Percentiles rank a stretch among this genome's conserved stretches.
phyloP scores from a whole-genome alignment of 2,113 vertebrate species.

The Cyphomyrus discorhynchus region DNA sequence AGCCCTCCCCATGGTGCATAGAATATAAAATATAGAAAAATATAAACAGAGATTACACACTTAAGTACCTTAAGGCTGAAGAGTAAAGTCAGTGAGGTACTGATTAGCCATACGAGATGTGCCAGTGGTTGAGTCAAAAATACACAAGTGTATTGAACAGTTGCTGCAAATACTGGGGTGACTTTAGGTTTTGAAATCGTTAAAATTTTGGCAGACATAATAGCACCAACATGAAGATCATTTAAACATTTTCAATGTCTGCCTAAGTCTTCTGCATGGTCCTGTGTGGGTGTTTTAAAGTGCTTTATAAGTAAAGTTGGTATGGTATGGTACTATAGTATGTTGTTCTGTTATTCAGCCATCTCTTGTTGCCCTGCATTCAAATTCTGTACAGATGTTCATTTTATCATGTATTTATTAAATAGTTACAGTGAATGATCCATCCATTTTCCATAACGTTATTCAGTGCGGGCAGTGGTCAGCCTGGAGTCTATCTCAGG shows the following conservation, averaged over 20 bases:
- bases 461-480: not conserved
- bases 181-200: not conserved
- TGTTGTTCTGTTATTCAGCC: not conserved
- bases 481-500: not conserved
- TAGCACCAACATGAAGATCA: not conserved
- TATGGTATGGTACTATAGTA: not conserved
- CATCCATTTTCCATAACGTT: not conserved
- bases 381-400: not conserved
- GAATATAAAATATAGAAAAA: too few relatives aligned
- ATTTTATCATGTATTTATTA: not conserved
- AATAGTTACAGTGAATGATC: not conserved
- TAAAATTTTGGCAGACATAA: not conserved
- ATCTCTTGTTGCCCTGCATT: not conserved
- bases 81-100: not conserved
- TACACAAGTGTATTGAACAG: too few relatives aligned
- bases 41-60: too few relatives aligned
- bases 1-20: too few relatives aligned
- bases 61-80: too few relatives aligned
- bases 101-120: not conserved
- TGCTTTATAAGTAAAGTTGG: too few relatives aligned
- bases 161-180: too few relatives aligned
- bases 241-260: not conserved
- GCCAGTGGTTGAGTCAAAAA: not conserved
- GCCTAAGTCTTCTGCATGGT: not conserved
- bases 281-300: too few relatives aligned